Evolutionary conservation across 1,140 invertebrate species (phyloP), one percentile per base, ranked within the genome.

Genomic region (Hirudo medicinalis): DNA sequence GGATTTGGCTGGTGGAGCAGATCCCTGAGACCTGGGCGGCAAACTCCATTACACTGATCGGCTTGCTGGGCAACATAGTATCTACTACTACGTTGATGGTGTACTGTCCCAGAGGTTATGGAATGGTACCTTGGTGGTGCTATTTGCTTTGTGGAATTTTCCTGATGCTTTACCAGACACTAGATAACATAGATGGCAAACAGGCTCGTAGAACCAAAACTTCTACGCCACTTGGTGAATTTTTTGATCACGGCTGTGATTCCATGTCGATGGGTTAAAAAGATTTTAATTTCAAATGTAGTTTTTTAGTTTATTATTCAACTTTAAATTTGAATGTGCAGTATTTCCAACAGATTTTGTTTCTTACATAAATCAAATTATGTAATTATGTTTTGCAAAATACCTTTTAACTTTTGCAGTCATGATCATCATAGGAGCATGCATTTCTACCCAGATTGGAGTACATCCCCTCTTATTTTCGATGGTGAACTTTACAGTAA

Each of bases 151-250:
- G 92, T 83, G 94, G 90, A 0, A 76, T 97, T 55, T 95, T 96
- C 27, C 84, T 99, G 68, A 99, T 99, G 83, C 84, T 97, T 69
- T 99, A 99, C 84, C 97, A 99, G 85, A 95, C 93, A 78, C 85
- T 99, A 74, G 97, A 99, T 85, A 96, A 96, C 53, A 97, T 98
- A 72, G 97, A 99, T 84, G 96, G 97, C 2, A 99, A 99, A 81
- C 96, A 99, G 83, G 97, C 97, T 0, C 85, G 96, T 67, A 85
- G 94, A 57, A 99, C 96, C 0, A 88, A 90, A 67, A 90, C 91
- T 0, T 92, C 89, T 63, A 90, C 92, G 0, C 94, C 94, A 0
- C 82, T 99, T 9, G 96, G 96, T 2, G 96, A 99, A 85, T 82
- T 99, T 13, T 99, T 99, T 82, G 97, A 99, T 83, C 97, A 99